A percentile compares a stretch with the other conserved stretches of the same genome.
These are phyloP conservation scores for Ectropis grisescens DNA, from an alignment of 1,140 invertebrate species.

Conservation along the genomic window DNA sequence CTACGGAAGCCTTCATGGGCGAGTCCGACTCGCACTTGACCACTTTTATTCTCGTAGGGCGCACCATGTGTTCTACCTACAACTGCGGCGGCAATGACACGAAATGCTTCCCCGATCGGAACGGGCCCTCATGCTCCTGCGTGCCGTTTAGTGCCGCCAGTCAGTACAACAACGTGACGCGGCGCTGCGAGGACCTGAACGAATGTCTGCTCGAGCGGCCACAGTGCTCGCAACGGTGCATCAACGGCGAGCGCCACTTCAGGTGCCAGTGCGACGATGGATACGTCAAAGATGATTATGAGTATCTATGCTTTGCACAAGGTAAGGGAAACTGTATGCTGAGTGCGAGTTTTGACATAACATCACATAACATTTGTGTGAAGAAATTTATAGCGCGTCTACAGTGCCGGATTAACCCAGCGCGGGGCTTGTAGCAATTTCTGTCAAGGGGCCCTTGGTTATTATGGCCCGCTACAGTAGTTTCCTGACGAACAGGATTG, in stretches of 20 bases:
- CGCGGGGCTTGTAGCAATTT: no score
- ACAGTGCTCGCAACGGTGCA: slow-evolving; percentile 86
- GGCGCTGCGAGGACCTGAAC: slow-evolving; percentile 53
- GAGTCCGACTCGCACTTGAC: no score
- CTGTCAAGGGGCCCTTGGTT: no score
- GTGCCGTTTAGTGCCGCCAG: slow-evolving; percentile 71
- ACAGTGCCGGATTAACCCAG: no score
- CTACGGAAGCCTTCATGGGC: no score
- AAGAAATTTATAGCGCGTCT: no score
- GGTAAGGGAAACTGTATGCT: slow-evolving; percentile 23
- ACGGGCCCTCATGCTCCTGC: slow-evolving; percentile 73
- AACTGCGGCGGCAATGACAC: slow-evolving; percentile 57
- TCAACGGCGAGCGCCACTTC: slow-evolving; percentile 83
- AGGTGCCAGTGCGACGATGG: slow-evolving; percentile 84
- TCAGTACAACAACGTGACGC: slow-evolving; percentile 28
- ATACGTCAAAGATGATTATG: slow-evolving; percentile 77
- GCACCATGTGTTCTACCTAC: slow-evolving; percentile 39
- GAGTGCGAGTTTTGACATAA: no score
- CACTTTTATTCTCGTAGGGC: no score
- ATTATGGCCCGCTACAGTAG: no score
- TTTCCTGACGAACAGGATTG: no score
- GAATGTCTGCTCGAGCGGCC: slow-evolving; percentile 35
- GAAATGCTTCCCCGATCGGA: slow-evolving; percentile 37
- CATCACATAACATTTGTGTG: no score
- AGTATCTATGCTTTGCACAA: slow-evolving; percentile 78